phyloP scores from a whole-genome alignment of 2,113 vertebrate species.

The Pluvialis apricaria region DNA sequence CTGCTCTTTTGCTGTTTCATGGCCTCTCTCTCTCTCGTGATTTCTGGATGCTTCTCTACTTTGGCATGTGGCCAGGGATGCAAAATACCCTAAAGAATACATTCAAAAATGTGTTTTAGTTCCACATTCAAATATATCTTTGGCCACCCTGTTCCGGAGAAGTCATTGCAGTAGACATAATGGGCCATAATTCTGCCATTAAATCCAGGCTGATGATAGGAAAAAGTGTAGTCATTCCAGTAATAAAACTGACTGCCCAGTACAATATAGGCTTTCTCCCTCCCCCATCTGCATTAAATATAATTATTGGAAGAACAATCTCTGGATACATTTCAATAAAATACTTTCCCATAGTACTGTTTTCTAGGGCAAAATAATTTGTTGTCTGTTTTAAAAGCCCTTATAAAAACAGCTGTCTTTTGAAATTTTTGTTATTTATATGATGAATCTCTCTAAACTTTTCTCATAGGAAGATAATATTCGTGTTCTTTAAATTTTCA shows the following conservation, averaged over 20 bases:
- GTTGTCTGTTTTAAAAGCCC: neutral
- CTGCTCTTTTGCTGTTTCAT: neutral
- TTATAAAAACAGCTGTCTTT: neutral
- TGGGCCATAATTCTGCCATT: slow-evolving; percentile 26
- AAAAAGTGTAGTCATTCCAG: slow-evolving; percentile 42
- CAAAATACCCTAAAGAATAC: neutral
- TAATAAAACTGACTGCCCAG: slow-evolving; percentile 51
- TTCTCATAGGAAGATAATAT: neutral
- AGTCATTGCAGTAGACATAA: slow-evolving; percentile 26
- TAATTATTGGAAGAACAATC: slow-evolving; percentile 27
- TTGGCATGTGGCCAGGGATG: neutral
- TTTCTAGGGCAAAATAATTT: slow-evolving; percentile 38
- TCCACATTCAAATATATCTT: neutral
- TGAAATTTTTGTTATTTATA: neutral
- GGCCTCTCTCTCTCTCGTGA: neutral
- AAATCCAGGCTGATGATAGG: slow-evolving; percentile 5
- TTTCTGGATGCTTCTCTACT: slow-evolving; percentile 7
- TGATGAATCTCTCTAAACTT: neutral
- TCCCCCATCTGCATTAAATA: slow-evolving; percentile 3
- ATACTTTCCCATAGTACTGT: neutral
- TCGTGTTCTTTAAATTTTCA: neutral
- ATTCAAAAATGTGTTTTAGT: neutral
- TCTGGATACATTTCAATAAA: slow-evolving; percentile 35
- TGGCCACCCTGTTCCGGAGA: neutral
- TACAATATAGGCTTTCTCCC: neutral